Conservation (phyloP, 2,888 invertebrate genomes). For the Parnassius orleans region DNA sequence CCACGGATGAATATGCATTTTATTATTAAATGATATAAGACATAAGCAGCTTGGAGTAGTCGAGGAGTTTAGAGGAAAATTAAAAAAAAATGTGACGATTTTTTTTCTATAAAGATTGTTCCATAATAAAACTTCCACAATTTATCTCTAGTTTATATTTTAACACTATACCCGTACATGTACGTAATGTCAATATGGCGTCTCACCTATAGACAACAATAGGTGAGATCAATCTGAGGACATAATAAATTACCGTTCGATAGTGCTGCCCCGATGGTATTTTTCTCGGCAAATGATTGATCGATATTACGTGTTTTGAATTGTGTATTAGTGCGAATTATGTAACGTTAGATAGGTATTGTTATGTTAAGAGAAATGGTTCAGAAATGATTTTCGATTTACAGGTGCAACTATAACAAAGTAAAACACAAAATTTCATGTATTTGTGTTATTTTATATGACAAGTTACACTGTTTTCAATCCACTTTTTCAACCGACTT, state of each 20-base stretch:
- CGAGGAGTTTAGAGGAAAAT: too few relatives aligned
- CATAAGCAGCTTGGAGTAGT: too few relatives aligned
- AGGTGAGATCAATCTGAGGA: slow-evolving; percentile 26
- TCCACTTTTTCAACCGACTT: too few relatives aligned
- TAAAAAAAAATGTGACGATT: neutral
- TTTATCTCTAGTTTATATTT: slow-evolving; percentile 18
- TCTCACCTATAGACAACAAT: slow-evolving; percentile 25
- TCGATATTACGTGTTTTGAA: slow-evolving; percentile 27
- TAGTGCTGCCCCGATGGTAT: slow-evolving; percentile 24
- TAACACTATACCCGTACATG: slow-evolving; percentile 3
- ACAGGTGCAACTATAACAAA: too few relatives aligned
- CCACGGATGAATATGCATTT: too few relatives aligned
- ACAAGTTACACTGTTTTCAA: too few relatives aligned
- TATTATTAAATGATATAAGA: too few relatives aligned
- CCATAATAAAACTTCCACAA: slow-evolving; percentile 7
- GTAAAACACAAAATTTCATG: too few relatives aligned
- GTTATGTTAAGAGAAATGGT: neutral
- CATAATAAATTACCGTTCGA: slow-evolving; percentile 27
- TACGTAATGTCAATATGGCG: slow-evolving; percentile 16
- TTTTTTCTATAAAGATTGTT: slow-evolving; percentile 3
- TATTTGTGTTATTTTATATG: too few relatives aligned
- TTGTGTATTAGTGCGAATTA: slow-evolving; percentile 22
- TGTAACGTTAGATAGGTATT: slow-evolving; percentile 17
- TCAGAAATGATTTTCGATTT: neutral
- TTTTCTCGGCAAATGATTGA: slow-evolving; percentile 27